Evolutionary conservation across 1,140 invertebrate species (phyloP), one percentile per base, ranked within the genome.

Genomic region (Saccostrea glomerata): DNA sequence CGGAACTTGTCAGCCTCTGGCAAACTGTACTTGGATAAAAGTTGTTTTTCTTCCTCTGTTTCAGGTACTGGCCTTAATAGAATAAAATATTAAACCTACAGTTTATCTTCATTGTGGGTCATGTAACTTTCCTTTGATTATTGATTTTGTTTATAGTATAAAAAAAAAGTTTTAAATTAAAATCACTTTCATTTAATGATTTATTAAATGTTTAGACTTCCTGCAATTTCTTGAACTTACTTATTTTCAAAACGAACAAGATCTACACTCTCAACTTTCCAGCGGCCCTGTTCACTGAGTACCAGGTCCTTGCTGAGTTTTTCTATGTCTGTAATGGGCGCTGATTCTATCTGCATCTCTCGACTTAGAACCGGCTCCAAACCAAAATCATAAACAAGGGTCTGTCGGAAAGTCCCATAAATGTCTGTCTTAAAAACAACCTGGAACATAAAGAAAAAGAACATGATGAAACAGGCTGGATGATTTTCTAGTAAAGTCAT

Each of bases 381-480:
- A 1, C 97, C 97, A 94, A 98, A 97, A 94, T 97, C 97, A 94
- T 98, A 97, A 0, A 97, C 96, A 7, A 98, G 94, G 1, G 97
- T 96, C 94, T 98, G 97, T 1, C 97, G 96, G 92, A 98, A 98
- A 4, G 97, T 98, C 40, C 97, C 97, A 93, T 97, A 98, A 87
- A 97, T 97, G 85, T 96, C 96, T 0, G 97, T 97, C 60, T 95
- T 95, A 93, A 98, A 98, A 54, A 95, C 95, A 54, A 98, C 91
- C 95, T 95, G 89, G 12, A 91, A 92, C 47, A 30, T 60, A 73
- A 88, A 85, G 0, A 87, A 70, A 70, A 66, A 54, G 15, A 60
- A 15, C 6, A 63, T n/a, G 17, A 63, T 63, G 0, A 63, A 20
- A 63, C 2, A 5, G 58, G 7, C 3, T 20, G 58, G n/a, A 5